Evolutionary conservation across 2,888 invertebrate species (phyloP).

Genomic region (Diabrotica balteata): DNA sequence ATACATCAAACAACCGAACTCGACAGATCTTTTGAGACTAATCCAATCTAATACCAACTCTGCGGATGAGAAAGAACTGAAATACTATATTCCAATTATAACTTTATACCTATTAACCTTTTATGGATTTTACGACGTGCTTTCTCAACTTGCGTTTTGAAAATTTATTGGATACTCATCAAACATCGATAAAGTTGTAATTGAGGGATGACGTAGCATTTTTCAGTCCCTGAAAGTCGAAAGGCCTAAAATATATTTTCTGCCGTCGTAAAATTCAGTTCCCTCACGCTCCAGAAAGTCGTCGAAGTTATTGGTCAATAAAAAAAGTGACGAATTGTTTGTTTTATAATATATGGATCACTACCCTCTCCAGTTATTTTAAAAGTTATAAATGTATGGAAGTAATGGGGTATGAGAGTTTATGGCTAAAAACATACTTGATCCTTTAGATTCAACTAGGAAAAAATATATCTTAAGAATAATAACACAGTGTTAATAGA

Average conservation of each 20-base stretch:
- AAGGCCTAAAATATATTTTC: not conserved
- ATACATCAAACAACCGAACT: too few species aligned
- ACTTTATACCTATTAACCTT: constrained; percentile 18
- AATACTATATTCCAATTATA: constrained; percentile 21
- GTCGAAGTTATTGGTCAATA: not conserved
- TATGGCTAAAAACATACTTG: too few species aligned
- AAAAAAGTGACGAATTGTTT: not conserved
- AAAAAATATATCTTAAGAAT: too few species aligned
- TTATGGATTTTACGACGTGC: constrained; percentile 8
- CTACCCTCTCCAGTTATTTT: too few species aligned
- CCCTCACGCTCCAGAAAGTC: not conserved
- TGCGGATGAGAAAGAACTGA: not conserved
- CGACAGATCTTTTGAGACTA: too few species aligned
- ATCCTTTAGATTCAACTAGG: too few species aligned
- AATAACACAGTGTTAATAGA: too few species aligned
- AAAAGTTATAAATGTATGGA: too few species aligned
- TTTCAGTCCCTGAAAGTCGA: not conserved
- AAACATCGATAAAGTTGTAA: constrained; percentile 20
- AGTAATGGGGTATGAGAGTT: too few species aligned
- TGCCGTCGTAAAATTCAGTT: not conserved
- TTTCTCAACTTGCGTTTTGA: constrained; percentile 3
- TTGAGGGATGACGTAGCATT: constrained; percentile 18
- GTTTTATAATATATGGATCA: too few species aligned
- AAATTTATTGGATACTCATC: constrained; percentile 14
- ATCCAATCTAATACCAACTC: not conserved